Evolutionary conservation across 1,140 invertebrate species (phyloP).

Genomic region (Drosophila kohkoa): DNA sequence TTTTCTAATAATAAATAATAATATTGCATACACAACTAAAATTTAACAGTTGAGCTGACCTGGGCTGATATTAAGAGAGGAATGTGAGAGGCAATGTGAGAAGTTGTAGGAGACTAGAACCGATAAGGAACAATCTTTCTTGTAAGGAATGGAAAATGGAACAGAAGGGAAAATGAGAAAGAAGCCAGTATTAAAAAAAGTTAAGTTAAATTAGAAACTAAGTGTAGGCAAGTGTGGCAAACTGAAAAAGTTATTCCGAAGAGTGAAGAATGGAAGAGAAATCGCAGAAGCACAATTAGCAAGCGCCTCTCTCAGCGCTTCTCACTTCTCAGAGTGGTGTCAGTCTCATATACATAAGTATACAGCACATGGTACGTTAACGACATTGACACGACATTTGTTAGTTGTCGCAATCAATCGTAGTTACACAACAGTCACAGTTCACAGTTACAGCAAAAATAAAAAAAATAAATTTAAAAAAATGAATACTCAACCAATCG

Average conservation of each 20-base stretch:
- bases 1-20: conserved; percentile 35
- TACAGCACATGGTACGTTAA: background rate
- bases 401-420: background rate
- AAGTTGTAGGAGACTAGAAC: no score
- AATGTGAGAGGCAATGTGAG: no score
- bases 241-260: background rate
- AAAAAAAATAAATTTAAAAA: conserved; percentile 2
- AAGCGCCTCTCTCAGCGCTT: background rate
- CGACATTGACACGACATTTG: background rate
- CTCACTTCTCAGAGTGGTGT: background rate
- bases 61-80: background rate
- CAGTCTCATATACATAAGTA: background rate
- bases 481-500: conserved; percentile 66
- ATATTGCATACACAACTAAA: conserved; percentile 14
- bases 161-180: background rate
- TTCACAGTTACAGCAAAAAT: background rate
- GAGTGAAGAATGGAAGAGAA: background rate
- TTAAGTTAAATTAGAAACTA: conserved; percentile 2
- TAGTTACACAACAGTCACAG: background rate
- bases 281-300: background rate
- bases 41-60: conserved; percentile 2
- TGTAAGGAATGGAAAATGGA: background rate
- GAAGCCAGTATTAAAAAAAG: background rate
- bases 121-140: no score
- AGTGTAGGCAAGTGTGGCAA: background rate